Conservation (phyloP, 2,797 vertebrate genomes). For the Micropoecilia bifurca region DNA sequence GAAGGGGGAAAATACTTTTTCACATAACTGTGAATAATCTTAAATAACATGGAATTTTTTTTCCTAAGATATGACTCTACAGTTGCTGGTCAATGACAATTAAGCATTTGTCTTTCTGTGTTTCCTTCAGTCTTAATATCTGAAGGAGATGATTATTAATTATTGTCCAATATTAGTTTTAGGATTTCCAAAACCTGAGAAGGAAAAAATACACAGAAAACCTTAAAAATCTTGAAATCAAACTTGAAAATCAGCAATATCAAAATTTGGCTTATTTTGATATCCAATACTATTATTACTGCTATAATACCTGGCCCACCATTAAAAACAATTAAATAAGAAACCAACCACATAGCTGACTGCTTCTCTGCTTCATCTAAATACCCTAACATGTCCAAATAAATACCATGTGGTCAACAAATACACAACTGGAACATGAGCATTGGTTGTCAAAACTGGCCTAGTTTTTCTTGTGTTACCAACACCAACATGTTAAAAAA, state of each 20-base stretch:
- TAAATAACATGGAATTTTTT: neutral
- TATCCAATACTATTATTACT: neutral
- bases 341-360: too few species aligned
- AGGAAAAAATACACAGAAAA: neutral
- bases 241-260: too few species aligned
- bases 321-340: neutral
- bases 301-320: neutral
- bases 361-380: too few species aligned
- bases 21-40: neutral
- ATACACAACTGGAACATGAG: neutral
- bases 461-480: neutral
- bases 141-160: neutral
- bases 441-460: neutral
- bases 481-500: neutral
- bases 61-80: neutral
- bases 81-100: neutral
- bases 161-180: neutral
- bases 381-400: neutral
- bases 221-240: too few species aligned
- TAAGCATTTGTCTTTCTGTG: neutral
- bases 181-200: neutral
- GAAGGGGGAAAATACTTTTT: too few species aligned
- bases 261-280: neutral
- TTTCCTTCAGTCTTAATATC: neutral
- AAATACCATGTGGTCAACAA: neutral